Conservation (phyloP, 1,140 invertebrate species). For the Drosophila ananassae region DNA sequence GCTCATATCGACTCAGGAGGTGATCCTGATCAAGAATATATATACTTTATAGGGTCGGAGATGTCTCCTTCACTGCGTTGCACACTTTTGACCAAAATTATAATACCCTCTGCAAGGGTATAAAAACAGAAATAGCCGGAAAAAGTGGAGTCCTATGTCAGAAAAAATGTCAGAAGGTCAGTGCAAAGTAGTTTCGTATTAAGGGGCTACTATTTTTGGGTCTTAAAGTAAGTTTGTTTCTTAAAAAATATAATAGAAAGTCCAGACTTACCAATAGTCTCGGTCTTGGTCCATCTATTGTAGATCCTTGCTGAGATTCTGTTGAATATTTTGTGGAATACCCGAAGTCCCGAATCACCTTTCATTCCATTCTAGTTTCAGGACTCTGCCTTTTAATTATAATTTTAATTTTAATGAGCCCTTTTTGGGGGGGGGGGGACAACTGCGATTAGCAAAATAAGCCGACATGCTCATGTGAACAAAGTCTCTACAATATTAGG, state of each 20-base stretch:
- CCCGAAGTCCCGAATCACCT: background rate
- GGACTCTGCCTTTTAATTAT: background rate
- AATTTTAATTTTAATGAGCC: slow-evolving; percentile 4
- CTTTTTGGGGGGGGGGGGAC: background rate
- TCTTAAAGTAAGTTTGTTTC: background rate
- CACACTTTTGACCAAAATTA: no score
- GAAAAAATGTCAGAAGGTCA: background rate
- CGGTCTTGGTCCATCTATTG: no score
- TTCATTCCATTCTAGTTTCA: background rate
- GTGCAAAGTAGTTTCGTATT: background rate
- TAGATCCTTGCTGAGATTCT: no score
- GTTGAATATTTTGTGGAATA: background rate
- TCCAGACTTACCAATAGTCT: background rate
- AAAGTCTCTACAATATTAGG: background rate
- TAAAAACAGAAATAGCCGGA: slow-evolving; percentile 10
- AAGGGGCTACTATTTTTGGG: background rate
- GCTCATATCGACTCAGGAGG: no score
- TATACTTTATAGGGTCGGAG: no score
- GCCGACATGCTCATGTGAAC: background rate
- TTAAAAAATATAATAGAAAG: background rate
- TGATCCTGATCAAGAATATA: no score
- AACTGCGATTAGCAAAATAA: background rate
- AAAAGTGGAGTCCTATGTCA: slow-evolving; percentile 23
- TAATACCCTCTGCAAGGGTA: no score
- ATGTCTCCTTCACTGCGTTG: no score